phyloP scores from a whole-genome alignment of 2,113 vertebrate genomes.

The Chloropsis cyanopogon region DNA sequence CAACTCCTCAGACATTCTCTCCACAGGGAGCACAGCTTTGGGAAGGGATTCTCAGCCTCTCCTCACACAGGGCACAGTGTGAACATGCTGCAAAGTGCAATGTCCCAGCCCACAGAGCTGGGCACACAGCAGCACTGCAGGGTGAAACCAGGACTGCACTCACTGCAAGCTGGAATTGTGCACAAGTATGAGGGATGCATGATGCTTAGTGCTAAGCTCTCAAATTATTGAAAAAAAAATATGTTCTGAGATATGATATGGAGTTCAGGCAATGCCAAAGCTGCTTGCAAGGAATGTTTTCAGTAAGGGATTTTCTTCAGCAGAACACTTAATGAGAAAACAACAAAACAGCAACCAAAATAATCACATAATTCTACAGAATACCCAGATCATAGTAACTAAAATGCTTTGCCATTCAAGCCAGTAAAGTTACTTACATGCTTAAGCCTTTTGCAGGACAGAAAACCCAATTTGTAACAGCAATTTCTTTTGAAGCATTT shows the following conservation, averaged over 20 bases:
- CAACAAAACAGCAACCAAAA: conserved; percentile 22
- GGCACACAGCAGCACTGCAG: neutral
- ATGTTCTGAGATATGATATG: conserved; percentile 15
- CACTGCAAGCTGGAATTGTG: neutral
- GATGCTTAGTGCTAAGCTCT: neutral
- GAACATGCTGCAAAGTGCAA: neutral
- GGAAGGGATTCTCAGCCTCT: neutral
- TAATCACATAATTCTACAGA: neutral
- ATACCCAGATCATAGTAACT: neutral
- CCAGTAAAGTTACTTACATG: conserved; percentile 53
- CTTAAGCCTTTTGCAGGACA: conserved; percentile 42
- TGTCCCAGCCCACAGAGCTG: neutral
- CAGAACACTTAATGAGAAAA: neutral
- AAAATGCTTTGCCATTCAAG: conserved; percentile 60
- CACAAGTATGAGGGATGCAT: neutral
- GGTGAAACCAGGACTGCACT: neutral
- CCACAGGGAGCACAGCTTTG: neutral
- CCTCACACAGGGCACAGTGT: neutral
- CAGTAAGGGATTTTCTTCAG: neutral
- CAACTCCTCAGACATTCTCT: neutral
- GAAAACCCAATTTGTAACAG: conserved; percentile 45
- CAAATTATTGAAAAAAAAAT: neutral
- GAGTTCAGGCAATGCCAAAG: conserved; percentile 38
- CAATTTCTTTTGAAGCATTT: conserved; percentile 44
- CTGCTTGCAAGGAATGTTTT: conserved; percentile 9